Base-by-base conservation (phyloP, 2,113 vertebrate genomes). In the Megalops atlanticus region DNA sequence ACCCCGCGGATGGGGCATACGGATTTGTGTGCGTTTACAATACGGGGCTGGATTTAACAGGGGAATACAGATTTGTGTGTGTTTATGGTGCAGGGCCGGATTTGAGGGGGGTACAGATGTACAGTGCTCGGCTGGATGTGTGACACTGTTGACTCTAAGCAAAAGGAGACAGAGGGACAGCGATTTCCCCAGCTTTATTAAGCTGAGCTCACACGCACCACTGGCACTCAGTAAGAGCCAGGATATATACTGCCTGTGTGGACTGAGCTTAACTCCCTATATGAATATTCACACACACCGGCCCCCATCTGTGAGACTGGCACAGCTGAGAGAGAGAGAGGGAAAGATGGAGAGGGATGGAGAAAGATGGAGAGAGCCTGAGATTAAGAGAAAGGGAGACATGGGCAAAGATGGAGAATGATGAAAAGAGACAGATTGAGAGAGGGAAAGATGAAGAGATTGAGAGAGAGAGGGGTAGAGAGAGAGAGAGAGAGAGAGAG, bases 271-370 rank as follows among this genome's bases (percentile, higher is more conserved):
- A 90, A 77, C 18, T 77, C 83, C 38, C 84, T n/a, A 81, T 74
- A 92, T 92, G 82, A 92, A 92, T 88, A 91, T 91, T 91, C 88
- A 89, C 84, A 89, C 82, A 82, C 81, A 85, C 49, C 85, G 89
- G 85, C 88, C 79, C 86, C 90, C 91, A 91, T 92, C 92, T 92
- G 91, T 80, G 91, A 82, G 74, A 49, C 86, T 43, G 76, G 78
- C 82, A 40, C 80, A 83, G 82, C 27, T 76, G 58, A 74, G 45
- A 75, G 35, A 76, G 21, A 24, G 35, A 41, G 58, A 58, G 64
- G 16, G 24, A 77, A 74, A 27, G 73, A 39, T 21, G 68, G 68
- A 36, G 74, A 72, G 4, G 36, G 39, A 58, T 54, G 36, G 69
- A 81, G 54, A 35, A 39, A 49, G 39, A 72, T 54, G 33, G 41